These are phyloP conservation scores for Numenius phaeopus DNA, from an alignment of 2,797 vertebrate genomes.

Conservation along the genomic window DNA sequence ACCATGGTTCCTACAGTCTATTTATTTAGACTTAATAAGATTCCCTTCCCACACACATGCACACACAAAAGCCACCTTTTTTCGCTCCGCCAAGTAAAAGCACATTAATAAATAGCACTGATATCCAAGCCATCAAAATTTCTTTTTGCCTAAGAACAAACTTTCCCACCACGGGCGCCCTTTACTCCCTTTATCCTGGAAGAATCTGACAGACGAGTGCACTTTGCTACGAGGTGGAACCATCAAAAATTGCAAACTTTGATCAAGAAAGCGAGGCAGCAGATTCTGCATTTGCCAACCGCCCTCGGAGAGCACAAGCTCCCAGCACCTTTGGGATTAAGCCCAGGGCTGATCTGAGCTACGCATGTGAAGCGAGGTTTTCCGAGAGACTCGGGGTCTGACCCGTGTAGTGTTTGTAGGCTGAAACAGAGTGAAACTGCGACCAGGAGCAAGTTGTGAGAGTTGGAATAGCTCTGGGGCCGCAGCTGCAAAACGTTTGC, in stretches of 20 bases:
- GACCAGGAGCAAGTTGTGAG: background rate
- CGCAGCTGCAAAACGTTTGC: background rate
- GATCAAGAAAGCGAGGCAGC: background rate
- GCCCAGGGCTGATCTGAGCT: background rate
- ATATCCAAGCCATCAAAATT: background rate
- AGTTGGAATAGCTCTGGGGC: background rate
- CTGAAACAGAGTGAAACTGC: slow-evolving; percentile 4
- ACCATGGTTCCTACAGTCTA: slow-evolving; percentile 46
- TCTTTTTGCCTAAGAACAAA: background rate
- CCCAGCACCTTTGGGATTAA: background rate
- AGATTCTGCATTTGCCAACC: background rate
- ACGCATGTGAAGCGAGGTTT: background rate
- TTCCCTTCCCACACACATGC: background rate
- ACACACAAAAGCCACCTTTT: background rate
- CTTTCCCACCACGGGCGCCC: background rate
- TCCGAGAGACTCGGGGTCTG: background rate
- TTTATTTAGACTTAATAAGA: slow-evolving; percentile 70
- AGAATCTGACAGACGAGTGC: background rate
- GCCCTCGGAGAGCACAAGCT: background rate
- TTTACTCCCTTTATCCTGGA: background rate
- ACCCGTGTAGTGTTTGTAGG: background rate
- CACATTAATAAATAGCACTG: background rate
- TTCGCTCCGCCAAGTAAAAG: slow-evolving; percentile 25
- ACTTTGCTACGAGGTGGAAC: background rate
- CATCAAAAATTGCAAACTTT: background rate